These are phyloP conservation scores for Drosophila setifemur DNA, from an alignment of 1,140 invertebrate species.

Conservation along the genomic window DNA sequence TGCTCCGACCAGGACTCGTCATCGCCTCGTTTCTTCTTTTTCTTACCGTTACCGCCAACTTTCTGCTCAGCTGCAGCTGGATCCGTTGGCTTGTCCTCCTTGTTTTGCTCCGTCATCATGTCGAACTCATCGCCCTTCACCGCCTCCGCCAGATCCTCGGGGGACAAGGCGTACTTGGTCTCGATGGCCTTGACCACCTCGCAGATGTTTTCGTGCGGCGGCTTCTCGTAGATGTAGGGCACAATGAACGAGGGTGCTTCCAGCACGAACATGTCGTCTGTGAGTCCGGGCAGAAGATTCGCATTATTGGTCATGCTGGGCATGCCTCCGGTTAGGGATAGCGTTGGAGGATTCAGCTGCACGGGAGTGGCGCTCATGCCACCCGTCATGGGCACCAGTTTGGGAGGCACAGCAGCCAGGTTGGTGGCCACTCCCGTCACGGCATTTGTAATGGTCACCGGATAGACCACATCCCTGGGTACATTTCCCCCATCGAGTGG, in stretches of 20 bases:
- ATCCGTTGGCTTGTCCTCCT: conserved; percentile 64
- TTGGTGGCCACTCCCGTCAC: conserved; percentile 64
- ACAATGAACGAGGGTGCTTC: conserved; percentile 96
- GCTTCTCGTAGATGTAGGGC: conserved; percentile 96
- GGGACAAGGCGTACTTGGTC: conserved; percentile 85
- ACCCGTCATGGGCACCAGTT: conserved; percentile 68
- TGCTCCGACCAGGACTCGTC: conserved; percentile 82
- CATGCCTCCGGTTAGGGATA: conserved; percentile 62
- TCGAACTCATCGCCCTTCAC: conserved; percentile 81
- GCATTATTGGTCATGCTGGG: conserved; percentile 81
- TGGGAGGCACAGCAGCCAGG: conserved; percentile 56
- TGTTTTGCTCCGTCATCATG: conserved; percentile 79
- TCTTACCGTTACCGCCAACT: conserved; percentile 64
- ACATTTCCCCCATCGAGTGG: conserved; percentile 55
- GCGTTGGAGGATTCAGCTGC: conserved; percentile 70
- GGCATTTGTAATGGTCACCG: conserved; percentile 81
- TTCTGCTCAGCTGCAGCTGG: conserved; percentile 11
- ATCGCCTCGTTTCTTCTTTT: conserved; percentile 75
- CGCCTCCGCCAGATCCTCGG: conserved; percentile 82
- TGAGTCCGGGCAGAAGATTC: conserved; percentile 89
- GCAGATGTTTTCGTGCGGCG: conserved; percentile 89
- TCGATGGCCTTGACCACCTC: conserved; percentile 88
- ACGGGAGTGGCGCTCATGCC: conserved; percentile 19
- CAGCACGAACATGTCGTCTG: conserved; percentile 95
- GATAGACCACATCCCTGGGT: conserved; percentile 48